phyloP scores from a whole-genome alignment of 2,797 vertebrate genomes.

The Fundulus diaphanus region DNA sequence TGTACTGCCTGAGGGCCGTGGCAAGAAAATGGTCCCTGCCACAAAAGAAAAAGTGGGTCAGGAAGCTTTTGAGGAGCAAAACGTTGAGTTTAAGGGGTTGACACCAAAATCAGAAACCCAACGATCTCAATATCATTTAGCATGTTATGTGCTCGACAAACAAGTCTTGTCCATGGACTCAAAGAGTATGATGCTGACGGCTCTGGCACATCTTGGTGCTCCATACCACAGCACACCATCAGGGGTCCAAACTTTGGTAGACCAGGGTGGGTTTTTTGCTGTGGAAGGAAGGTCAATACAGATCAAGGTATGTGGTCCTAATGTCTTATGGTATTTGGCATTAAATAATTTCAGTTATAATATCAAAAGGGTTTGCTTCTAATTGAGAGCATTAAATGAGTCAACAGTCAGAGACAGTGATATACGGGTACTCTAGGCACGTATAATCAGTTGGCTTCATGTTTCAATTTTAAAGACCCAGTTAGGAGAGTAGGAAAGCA shows the following conservation, averaged over 20 bases:
- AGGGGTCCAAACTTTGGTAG: neutral
- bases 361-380: slow-evolving; percentile 13
- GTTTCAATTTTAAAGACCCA: slow-evolving; percentile 51
- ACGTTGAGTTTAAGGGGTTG: neutral
- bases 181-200: neutral
- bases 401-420: slow-evolving; percentile 28
- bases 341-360: slow-evolving; percentile 18
- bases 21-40: neutral
- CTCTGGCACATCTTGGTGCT: neutral
- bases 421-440: slow-evolving; percentile 55
- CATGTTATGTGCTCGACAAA: neutral
- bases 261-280: neutral
- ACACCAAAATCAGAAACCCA: neutral
- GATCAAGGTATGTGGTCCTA: neutral
- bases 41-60: neutral
- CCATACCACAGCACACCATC: neutral
- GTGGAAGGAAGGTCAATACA: neutral
- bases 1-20: neutral
- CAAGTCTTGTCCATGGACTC: neutral
- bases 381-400: slow-evolving; percentile 24
- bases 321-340: neutral
- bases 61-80: neutral
- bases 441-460: slow-evolving; percentile 36
- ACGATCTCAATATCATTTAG: neutral
- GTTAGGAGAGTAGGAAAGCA: slow-evolving; percentile 28